phyloP scores from a whole-genome alignment of 2,113 vertebrate species.

The Sceloporus tristichus region DNA sequence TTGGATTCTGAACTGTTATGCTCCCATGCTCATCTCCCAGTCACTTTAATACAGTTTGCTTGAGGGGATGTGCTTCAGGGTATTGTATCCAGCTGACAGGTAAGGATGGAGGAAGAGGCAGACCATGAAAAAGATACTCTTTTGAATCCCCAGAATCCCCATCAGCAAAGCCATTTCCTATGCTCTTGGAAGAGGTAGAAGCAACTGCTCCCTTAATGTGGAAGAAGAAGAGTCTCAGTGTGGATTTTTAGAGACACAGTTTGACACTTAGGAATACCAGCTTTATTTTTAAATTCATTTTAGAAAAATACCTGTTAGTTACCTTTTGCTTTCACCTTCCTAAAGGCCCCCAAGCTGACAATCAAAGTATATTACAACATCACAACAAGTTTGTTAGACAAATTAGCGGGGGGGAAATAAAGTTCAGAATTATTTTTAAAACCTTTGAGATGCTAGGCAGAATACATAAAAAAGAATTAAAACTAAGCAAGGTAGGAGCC shows the following conservation, averaged over 20 bases:
- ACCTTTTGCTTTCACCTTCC: neutral
- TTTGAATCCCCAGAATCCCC: neutral
- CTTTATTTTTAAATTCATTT: neutral
- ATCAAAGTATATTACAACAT: neutral
- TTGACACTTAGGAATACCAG: slow-evolving; percentile 10
- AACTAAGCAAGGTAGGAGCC: neutral
- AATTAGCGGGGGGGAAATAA: neutral
- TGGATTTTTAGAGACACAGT: slow-evolving; percentile 41
- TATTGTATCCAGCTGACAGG: neutral
- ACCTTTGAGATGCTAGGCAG: neutral
- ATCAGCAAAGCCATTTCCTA: too few relatives aligned
- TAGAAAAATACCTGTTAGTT: neutral
- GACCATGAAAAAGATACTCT: neutral
- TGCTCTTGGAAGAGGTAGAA: slow-evolving; percentile 2
- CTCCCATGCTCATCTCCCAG: neutral
- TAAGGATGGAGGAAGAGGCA: slow-evolving; percentile 47
- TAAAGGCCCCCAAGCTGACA: neutral
- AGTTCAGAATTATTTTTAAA: neutral
- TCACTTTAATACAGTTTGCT: neutral
- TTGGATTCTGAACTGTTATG: slow-evolving; percentile 49
- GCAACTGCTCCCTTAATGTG: slow-evolving; percentile 68
- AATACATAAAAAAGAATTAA: neutral
- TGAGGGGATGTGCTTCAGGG: neutral
- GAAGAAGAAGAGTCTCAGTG: slow-evolving; percentile 41
- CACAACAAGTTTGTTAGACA: neutral